Evolutionary conservation across 2,797 vertebrate genomes (phyloP).

Genomic region (Podarcis siculus): DNA sequence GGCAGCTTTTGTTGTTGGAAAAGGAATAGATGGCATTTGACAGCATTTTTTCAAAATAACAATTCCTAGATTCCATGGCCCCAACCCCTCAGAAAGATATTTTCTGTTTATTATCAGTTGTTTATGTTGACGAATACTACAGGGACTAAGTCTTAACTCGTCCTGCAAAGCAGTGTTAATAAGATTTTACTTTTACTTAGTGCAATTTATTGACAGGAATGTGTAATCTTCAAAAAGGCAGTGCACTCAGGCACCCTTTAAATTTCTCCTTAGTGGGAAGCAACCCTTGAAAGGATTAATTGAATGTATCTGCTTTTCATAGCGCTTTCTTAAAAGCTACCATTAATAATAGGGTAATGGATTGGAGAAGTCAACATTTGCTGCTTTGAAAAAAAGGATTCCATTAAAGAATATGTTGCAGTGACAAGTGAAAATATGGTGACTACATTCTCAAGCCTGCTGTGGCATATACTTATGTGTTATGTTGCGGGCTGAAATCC

Average conservation of each 20-base stretch:
- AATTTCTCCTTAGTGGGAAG: slow-evolving; percentile 43
- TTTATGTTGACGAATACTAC: not conserved
- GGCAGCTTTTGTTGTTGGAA: not conserved
- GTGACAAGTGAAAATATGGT: slow-evolving; percentile 43
- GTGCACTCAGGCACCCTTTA: slow-evolving; percentile 9
- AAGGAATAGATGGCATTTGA: not conserved
- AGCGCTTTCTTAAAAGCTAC: slow-evolving; percentile 46
- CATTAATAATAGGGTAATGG: slow-evolving; percentile 54
- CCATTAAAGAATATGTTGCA: slow-evolving; percentile 33
- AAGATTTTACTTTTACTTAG: slow-evolving; percentile 2
- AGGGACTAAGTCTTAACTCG: slow-evolving; percentile 10
- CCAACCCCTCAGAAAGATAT: not conserved
- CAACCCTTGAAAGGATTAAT: slow-evolving; percentile 47
- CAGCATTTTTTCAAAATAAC: not conserved
- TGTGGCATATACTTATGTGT: slow-evolving; percentile 6
- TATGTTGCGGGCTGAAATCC: not conserved
- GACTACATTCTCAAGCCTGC: slow-evolving; percentile 18
- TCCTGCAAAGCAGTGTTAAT: not conserved
- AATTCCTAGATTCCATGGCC: not conserved
- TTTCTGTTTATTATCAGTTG: not conserved
- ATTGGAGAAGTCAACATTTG: slow-evolving; percentile 57
- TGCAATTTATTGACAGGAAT: slow-evolving; percentile 31
- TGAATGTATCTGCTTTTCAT: slow-evolving; percentile 49
- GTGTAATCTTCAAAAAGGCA: not conserved
- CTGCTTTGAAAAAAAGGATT: slow-evolving; percentile 35